Base-by-base conservation (phyloP, 2,113 vertebrate genomes). In the Perognathus longimembris region DNA sequence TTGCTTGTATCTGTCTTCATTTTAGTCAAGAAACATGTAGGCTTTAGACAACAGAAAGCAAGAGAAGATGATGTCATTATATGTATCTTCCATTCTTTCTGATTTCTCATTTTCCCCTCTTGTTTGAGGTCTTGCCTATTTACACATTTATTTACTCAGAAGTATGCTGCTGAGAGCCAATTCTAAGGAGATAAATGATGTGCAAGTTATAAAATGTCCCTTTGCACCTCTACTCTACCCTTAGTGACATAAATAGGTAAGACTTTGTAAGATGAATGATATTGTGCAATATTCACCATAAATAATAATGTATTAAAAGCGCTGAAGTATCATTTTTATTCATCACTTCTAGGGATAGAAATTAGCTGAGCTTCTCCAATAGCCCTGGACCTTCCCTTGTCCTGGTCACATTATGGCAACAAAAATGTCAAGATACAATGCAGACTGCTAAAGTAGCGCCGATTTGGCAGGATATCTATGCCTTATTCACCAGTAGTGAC, bases 161-260 rank as follows among this genome's bases (percentile, higher is more conserved):
- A 61, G 82, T 75, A 50, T 32, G 2, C 17, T 88, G 1, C 36
- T 88, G 66, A 79, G 1, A 74, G 17, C n/a, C 74, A 82, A 7
- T 76, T 21, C 32, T 83, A 11, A 77, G 63, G 26, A 34, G n/a
- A 50, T n/a, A 24, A 73, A 30, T 54, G 45, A 54, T 76, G n/a
- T 57, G 50, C 6, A 69, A 21, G 54, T 78, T 50, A 82, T n/a
- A 42, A 61, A 42, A 76, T 54, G 5, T 18, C 24, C 17, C 30
- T 88, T 32, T 15, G 1, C 24, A 22, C 50, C 3, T 10, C 11
- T 45, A 85, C 8, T 15, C 61, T 32, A 76, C 11, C 45, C 4
- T 87, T 74, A 21, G 15, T 84, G 71, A 88, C 64, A 86, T 36
- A 94, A 88, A 86, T 6, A 85, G 36, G 6, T 82, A 71, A 21